phyloP scores from a whole-genome alignment of 2,888 invertebrate species.

The Dicyrtoma fusca region DNA sequence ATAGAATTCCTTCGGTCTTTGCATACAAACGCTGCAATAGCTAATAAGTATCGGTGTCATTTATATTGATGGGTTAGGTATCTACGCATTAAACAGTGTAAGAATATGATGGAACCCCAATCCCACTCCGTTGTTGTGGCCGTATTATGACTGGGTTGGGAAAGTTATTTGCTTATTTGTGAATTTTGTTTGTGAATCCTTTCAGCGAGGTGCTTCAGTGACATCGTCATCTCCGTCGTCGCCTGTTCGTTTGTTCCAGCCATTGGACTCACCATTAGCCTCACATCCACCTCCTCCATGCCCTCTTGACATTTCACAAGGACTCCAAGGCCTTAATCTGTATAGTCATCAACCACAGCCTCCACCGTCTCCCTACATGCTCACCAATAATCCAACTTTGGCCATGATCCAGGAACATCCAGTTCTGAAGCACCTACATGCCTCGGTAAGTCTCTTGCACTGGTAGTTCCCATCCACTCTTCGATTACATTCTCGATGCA shows the following conservation, averaged over 20 bases:
- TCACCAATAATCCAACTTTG: slow-evolving; percentile 52
- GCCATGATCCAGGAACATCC: slow-evolving; percentile 56
- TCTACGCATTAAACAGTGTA: too few relatives aligned
- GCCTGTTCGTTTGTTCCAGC: slow-evolving; percentile 54
- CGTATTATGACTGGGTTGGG: too few relatives aligned
- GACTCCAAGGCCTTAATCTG: slow-evolving; percentile 56
- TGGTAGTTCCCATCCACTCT: too few relatives aligned
- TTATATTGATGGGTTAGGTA: too few relatives aligned
- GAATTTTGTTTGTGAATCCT: slow-evolving; percentile 9
- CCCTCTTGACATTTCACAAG: slow-evolving; percentile 55
- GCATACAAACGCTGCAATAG: too few relatives aligned
- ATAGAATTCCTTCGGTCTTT: too few relatives aligned
- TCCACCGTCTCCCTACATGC: slow-evolving; percentile 51
- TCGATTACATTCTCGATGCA: background rate
- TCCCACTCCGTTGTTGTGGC: too few relatives aligned
- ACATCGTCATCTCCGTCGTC: slow-evolving; percentile 56
- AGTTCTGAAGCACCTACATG: slow-evolving; percentile 49
- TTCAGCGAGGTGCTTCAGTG: slow-evolving; percentile 53
- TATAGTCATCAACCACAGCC: slow-evolving; percentile 49
- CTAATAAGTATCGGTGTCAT: too few relatives aligned
- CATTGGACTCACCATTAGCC: slow-evolving; percentile 51
- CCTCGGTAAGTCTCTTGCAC: slow-evolving; percentile 39
- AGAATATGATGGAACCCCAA: too few relatives aligned
- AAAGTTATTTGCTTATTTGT: slow-evolving; percentile 5
- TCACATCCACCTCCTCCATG: slow-evolving; percentile 47